Evolutionary conservation across 2,797 vertebrate genomes (phyloP).

Genomic region (Lates japonicus): DNA sequence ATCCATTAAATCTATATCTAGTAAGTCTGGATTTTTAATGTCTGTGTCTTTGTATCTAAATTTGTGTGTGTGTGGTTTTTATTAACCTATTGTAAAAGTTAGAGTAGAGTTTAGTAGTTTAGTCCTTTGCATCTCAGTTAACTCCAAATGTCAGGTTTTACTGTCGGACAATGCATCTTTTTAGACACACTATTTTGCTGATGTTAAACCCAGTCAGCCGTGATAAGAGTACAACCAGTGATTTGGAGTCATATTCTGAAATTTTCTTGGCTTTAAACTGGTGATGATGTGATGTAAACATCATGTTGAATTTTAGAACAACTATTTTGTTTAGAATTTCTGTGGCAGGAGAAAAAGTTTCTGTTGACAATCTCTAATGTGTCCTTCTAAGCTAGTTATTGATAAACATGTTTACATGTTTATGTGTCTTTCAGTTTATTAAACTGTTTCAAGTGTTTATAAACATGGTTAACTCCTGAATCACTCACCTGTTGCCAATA

Average conservation of each 20-base stretch:
- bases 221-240: too few species aligned
- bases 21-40: constrained; percentile 25
- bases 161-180: background rate
- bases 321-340: too few species aligned
- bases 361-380: too few species aligned
- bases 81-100: background rate
- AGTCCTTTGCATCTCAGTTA: background rate
- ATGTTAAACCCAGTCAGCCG: background rate
- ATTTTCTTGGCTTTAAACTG: background rate
- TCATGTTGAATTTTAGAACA: too few species aligned
- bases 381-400: too few species aligned
- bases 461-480: too few species aligned
- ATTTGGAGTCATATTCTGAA: too few species aligned
- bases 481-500: too few species aligned
- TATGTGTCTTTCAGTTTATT: too few species aligned
- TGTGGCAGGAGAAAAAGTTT: too few species aligned
- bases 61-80: constrained; percentile 27
- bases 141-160: background rate
- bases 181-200: background rate
- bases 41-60: constrained; percentile 18
- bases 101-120: background rate
- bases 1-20: constrained; percentile 62
- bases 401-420: too few species aligned
- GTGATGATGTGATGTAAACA: background rate
- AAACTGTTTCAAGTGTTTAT: too few species aligned